phyloP scores from a whole-genome alignment of 53 echinoderm and acorn worm species.

The Echinometra lucunter region DNA sequence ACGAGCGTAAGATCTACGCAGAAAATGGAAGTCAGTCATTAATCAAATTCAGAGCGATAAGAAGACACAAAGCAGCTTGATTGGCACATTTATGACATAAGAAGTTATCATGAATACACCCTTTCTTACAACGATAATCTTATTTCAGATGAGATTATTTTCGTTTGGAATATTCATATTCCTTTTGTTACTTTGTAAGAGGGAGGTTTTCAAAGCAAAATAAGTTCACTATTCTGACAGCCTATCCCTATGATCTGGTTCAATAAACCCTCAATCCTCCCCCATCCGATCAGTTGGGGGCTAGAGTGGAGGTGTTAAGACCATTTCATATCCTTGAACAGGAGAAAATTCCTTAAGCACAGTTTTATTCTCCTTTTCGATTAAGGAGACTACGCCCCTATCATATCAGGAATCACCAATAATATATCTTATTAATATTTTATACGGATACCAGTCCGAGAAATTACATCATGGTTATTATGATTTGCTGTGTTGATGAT shows the following conservation, averaged over 20 bases:
- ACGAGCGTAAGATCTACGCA: neutral
- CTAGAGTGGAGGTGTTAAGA: neutral
- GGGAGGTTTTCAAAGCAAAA: neutral
- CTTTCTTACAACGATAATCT: neutral
- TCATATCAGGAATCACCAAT: neutral
- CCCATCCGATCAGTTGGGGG: neutral
- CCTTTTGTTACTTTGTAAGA: neutral
- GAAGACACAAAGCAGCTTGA: neutral
- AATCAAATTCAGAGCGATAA: neutral
- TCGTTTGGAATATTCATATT: neutral
- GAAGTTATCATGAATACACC: neutral
- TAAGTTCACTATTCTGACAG: neutral
- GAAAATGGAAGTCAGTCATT: constrained; percentile 13
- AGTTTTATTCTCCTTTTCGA: too few relatives aligned
- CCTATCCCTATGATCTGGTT: neutral
- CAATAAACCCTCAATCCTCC: neutral
- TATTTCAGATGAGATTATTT: neutral
- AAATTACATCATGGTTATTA: too few relatives aligned
- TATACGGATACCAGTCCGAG: too few relatives aligned
- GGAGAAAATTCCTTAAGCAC: too few relatives aligned
- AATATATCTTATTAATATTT: too few relatives aligned
- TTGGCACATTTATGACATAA: neutral
- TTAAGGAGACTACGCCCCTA: too few relatives aligned
- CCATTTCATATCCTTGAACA: neutral
- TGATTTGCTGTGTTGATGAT: too few relatives aligned